Evolutionary conservation across 2,113 vertebrate species (phyloP).

Genomic region (Cochlearius cochlearius): DNA sequence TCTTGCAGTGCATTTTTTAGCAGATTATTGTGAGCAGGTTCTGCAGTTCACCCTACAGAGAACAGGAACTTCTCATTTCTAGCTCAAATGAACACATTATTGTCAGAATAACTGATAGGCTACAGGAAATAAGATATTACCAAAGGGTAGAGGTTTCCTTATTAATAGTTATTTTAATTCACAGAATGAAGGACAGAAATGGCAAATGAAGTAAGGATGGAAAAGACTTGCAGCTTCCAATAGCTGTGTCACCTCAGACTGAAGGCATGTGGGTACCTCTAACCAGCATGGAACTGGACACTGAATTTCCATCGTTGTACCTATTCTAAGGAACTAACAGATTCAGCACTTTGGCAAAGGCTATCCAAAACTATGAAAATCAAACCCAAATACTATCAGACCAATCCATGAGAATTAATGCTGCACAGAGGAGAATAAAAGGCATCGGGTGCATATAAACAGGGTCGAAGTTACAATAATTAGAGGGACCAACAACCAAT

Average conservation of each 20-base stretch:
- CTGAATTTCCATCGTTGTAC: neutral
- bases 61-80: neutral
- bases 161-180: neutral
- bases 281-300: rapidly evolving
- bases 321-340: neutral
- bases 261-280: neutral
- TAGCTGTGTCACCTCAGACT: neutral
- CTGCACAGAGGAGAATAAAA: neutral
- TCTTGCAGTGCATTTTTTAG: neutral
- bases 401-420: neutral
- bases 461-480: neutral
- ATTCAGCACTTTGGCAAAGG: neutral
- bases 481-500: neutral
- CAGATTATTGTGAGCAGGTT: neutral
- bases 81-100: neutral
- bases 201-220: neutral
- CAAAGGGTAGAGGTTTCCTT: neutral
- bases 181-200: neutral
- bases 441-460: rapidly evolving
- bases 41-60: neutral
- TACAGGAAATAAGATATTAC: neutral
- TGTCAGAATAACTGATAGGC: neutral
- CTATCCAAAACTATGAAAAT: neutral
- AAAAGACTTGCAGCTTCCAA: neutral
- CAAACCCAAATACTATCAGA: neutral